These are phyloP conservation scores for Rhea pennata DNA, from an alignment of 2,113 vertebrate genomes.

Conservation along the genomic window DNA sequence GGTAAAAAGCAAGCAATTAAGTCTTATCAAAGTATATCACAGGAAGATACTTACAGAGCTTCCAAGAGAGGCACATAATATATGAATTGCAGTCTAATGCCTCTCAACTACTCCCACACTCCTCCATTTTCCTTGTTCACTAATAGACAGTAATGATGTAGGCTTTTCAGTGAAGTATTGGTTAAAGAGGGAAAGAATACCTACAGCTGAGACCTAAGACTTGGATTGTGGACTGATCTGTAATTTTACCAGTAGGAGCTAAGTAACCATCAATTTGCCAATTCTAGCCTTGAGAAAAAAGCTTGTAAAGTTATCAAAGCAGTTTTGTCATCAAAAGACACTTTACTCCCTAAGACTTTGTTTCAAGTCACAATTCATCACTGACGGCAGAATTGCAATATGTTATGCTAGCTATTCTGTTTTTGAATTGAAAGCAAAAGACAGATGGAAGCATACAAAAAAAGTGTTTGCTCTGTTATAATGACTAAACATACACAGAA, in stretches of 20 bases:
- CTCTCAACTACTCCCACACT: neutral
- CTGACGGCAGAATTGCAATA: conserved; percentile 3
- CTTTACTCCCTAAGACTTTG: conserved; percentile 39
- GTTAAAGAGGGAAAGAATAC: conserved; percentile 43
- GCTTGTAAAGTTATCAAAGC: conserved; percentile 57
- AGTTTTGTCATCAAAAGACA: conserved; percentile 54
- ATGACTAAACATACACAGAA: neutral
- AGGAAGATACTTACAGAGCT: neutral
- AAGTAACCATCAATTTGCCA: conserved; percentile 59
- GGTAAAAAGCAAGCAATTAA: neutral
- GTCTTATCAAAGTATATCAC: neutral
- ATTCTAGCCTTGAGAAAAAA: conserved; percentile 14
- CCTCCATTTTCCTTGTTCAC: neutral
- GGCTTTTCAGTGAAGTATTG: conserved; percentile 43
- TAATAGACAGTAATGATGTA: conserved; percentile 34
- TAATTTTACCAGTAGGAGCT: conserved; percentile 53
- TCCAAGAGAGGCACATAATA: neutral
- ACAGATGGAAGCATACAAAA: neutral
- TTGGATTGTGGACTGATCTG: conserved; percentile 39
- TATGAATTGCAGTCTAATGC: neutral
- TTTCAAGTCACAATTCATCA: conserved; percentile 42
- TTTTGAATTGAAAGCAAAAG: conserved; percentile 6
- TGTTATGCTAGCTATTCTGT: neutral
- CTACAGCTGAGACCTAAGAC: conserved; percentile 63
- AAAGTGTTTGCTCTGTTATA: neutral